Conservation (phyloP, 2,113 vertebrate species). For the Microtus ochrogaster region DNA sequence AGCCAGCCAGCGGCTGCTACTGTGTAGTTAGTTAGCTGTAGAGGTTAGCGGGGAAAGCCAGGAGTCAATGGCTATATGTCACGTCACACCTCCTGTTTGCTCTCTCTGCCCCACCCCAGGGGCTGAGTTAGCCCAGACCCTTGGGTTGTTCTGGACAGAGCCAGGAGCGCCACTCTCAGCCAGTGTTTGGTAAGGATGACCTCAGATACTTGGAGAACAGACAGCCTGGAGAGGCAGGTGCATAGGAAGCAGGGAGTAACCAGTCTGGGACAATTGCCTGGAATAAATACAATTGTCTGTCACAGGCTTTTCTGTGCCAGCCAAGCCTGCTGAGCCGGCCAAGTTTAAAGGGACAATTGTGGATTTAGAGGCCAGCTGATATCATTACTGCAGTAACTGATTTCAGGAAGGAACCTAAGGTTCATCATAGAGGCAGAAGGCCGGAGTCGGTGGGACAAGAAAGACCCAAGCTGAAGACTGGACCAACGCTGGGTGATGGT, state of each 20-base stretch:
- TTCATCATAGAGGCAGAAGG: not conserved
- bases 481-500: not conserved
- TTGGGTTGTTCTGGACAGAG: not conserved
- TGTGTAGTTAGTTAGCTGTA: not conserved
- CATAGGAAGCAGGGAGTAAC: constrained; percentile 67
- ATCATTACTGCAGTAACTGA: not conserved
- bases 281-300: constrained; percentile 77
- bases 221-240: constrained; percentile 66
- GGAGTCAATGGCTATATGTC: not conserved
- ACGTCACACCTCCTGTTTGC: no score
- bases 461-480: not conserved
- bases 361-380: constrained; percentile 25
- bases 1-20: not conserved
- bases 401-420: not conserved
- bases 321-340: constrained; percentile 51
- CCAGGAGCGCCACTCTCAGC: not conserved
- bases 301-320: constrained; percentile 65
- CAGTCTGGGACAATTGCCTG: constrained; percentile 74
- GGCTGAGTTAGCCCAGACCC: not conserved
- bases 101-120: not conserved
- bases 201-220: constrained; percentile 51
- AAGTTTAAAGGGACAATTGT: constrained; percentile 60
- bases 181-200: not conserved
- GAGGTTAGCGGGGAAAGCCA: not conserved
- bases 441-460: not conserved